Evolutionary conservation across 37 sponge, comb jelly and placozoan genomes (phyloP).

Genomic region (Lycopodina hypogea): DNA sequence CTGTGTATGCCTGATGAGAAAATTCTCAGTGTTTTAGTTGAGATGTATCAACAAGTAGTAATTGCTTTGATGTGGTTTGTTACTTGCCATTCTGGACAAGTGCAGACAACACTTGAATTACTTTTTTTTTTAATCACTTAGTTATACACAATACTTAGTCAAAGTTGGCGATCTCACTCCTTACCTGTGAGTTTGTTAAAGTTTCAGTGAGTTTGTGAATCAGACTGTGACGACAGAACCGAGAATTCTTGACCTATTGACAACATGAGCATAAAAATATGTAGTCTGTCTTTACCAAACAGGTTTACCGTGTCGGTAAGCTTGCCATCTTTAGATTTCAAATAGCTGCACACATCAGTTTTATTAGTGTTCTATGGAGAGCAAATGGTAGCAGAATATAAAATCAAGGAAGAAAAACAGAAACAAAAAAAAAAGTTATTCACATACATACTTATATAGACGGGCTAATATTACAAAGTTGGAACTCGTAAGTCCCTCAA

Average conservation of each 20-base stretch:
- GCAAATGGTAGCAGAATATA: neutral
- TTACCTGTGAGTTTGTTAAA: slow-evolving; percentile 44
- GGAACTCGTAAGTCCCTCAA: too few species aligned
- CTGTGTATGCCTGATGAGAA: neutral
- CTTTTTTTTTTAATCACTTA: too few species aligned
- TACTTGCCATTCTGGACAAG: too few species aligned
- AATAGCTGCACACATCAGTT: neutral
- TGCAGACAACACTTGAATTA: too few species aligned
- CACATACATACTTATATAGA: too few species aligned
- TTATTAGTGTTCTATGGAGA: neutral
- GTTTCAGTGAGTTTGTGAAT: slow-evolving; percentile 40
- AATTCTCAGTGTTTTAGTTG: too few species aligned
- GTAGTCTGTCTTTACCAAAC: neutral
- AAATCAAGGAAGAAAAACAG: too few species aligned
- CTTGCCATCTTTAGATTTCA: slow-evolving; percentile 4
- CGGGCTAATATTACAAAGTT: too few species aligned
- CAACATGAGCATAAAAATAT: neutral
- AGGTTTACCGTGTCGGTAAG: neutral
- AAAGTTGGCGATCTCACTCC: neutral
- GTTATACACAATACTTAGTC: too few species aligned
- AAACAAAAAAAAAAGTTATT: too few species aligned
- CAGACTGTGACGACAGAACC: slow-evolving; percentile 52
- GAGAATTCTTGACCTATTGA: slow-evolving; percentile 48
- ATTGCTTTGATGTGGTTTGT: too few species aligned
- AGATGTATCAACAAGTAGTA: too few species aligned